A percentile compares a stretch with the other conserved stretches of the same genome.
Conservation (phyloP, 2,888 invertebrate species). For the Agriopis marginaria region DNA sequence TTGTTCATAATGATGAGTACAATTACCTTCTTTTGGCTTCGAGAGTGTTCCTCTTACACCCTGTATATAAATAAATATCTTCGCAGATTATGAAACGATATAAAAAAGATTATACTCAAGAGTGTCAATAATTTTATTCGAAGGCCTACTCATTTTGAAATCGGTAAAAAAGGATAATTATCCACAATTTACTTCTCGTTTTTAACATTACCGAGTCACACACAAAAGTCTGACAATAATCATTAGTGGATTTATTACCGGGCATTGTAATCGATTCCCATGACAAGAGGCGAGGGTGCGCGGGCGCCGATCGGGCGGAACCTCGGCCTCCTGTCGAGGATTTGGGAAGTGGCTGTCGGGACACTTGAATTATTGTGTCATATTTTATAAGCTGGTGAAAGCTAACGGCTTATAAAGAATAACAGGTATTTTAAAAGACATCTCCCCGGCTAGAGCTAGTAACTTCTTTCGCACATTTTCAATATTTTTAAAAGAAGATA, state of each 20-base stretch:
- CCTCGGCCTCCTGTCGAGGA: slow-evolving; percentile 42
- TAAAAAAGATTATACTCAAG: too few species aligned
- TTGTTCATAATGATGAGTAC: too few species aligned
- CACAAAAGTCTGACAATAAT: slow-evolving; percentile 47
- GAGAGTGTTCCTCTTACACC: too few species aligned
- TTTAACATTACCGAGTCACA: background rate
- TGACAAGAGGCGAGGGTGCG: slow-evolving; percentile 60
- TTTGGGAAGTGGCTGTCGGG: slow-evolving; percentile 41
- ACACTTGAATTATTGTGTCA: slow-evolving; percentile 38
- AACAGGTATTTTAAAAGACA: too few species aligned
- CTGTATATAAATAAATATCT: too few species aligned
- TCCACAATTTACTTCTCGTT: slow-evolving; percentile 7
- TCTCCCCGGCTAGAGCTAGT: too few species aligned
- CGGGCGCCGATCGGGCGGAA: slow-evolving; percentile 49
- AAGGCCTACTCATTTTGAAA: background rate
- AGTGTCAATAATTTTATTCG: too few species aligned
- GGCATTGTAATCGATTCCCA: slow-evolving; percentile 70
- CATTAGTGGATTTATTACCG: slow-evolving; percentile 61
- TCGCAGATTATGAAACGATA: too few species aligned
- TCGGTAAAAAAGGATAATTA: too few species aligned
- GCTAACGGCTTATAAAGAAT: background rate
- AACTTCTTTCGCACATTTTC: too few species aligned
- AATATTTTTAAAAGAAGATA: too few species aligned
- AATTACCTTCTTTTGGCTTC: too few species aligned
- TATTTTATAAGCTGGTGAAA: slow-evolving; percentile 7